Evolutionary conservation across 2,113 vertebrate genomes (phyloP).

Genomic region (Mirounga angustirostris): DNA sequence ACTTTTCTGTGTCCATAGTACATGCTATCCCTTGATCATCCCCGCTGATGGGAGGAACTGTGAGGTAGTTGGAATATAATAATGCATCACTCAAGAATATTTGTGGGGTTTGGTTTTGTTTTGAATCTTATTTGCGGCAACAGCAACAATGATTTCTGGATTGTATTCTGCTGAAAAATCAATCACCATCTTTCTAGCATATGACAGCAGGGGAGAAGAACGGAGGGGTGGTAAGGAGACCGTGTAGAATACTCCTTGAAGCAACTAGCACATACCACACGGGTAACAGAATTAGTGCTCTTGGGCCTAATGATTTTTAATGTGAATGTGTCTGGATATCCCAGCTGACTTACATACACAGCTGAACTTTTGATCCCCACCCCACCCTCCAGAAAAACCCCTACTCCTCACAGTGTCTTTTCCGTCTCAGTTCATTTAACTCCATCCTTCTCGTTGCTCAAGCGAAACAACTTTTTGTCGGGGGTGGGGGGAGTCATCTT

Average conservation of each 20-base stretch:
- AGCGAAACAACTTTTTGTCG: background rate
- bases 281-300: background rate
- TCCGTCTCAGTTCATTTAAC: background rate
- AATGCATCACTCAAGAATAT: background rate
- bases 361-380: background rate
- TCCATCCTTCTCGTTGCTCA: background rate
- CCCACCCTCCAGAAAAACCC: too few relatives aligned
- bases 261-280: background rate
- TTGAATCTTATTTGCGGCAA: constrained; percentile 50
- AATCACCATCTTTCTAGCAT: background rate
- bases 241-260: background rate
- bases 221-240: background rate
- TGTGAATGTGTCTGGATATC: background rate
- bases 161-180: background rate
- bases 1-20: background rate
- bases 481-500: background rate
- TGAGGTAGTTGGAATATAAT: background rate
- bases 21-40: background rate
- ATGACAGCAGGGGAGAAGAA: background rate
- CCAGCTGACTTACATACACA: background rate
- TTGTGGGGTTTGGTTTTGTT: background rate
- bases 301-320: background rate
- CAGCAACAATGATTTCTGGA: constrained; percentile 23
- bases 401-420: background rate
- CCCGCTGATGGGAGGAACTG: background rate